These are phyloP conservation scores for Dryococelus australis DNA, from an alignment of 2,888 invertebrate genomes.

Conservation along the genomic window DNA sequence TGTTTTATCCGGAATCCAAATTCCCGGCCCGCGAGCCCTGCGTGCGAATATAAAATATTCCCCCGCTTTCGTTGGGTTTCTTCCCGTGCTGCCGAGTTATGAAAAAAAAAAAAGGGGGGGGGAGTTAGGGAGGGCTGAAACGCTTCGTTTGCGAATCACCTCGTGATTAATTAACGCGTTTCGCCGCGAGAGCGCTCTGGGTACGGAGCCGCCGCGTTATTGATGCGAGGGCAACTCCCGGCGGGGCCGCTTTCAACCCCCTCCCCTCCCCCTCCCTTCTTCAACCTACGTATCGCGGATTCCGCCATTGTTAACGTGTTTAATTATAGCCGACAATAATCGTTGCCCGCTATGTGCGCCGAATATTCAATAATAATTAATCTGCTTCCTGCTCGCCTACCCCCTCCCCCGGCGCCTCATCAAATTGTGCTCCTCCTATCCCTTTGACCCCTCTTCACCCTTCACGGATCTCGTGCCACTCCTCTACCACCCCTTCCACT, in stretches of 20 bases:
- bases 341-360: background rate
- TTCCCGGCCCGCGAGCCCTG: no score
- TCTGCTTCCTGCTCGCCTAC: background rate
- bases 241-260: background rate
- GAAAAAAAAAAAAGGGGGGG: background rate
- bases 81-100: background rate
- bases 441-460: background rate
- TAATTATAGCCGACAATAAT: conserved; percentile 16
- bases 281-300: background rate
- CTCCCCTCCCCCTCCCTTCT: no score
- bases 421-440: background rate
- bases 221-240: background rate
- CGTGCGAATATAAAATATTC: background rate
- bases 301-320: conserved; percentile 16
- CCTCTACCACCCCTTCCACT: background rate
- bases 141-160: conserved; percentile 11
- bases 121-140: background rate
- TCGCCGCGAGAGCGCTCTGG: conserved; percentile 6
- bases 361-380: conserved; percentile 16
- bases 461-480: background rate
- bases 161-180: conserved; percentile 5
- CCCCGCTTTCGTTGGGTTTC: background rate
- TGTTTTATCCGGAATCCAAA: no score
- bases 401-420: no score
- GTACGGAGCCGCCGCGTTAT: background rate